Evolutionary conservation across 2,888 invertebrate genomes (phyloP), one percentile per base, ranked within the genome.

Genomic region (Clunio marinus): DNA sequence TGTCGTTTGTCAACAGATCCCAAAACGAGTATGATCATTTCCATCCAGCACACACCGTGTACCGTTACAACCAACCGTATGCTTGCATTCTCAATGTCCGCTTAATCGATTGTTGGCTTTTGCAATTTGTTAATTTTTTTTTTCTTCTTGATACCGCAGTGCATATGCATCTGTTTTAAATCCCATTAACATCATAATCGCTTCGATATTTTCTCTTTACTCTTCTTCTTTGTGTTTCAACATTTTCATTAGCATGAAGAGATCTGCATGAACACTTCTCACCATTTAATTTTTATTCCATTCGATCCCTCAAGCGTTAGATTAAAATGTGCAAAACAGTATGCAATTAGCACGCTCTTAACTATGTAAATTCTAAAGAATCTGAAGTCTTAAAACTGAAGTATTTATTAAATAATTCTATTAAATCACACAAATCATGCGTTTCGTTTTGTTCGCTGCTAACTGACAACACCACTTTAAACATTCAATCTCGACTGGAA

Each of bases 51-150:
- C 57, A 57, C 57, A 57, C 5, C 24, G 27, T 27, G 5, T 27
- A 57, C 27, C 57, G 57, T 57, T 57, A 57, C 7, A 22, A 15
- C 4, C 4, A 17, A 45, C 13, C 32, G 32, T 22, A 2, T 22
- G 7, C 51, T 32, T 13, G 41, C 41, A 41, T n/a, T 41, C 41
- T 41, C 32, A 32, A 7, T 10, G 17, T 51, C 51, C 51, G 51
- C 51, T 17, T 20, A 55, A 66, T 66, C 66, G 66, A 66, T 66
- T 66, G 66, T 66, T 66, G 51, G 55, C 35, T n/a, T n/a, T 55
- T 66, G 55, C 66, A 55, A n/a, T 55, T 55, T 35, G 55, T 66
- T 35, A 66, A 32, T 66, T 66, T 32, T 13, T 25, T 32, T 59
- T 35, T 59, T 5, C 1, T 17, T 62, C 55, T 66, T 22, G 10